phyloP scores from a whole-genome alignment of 2,888 invertebrate species.

The Rhagophthalmus giganteus region DNA sequence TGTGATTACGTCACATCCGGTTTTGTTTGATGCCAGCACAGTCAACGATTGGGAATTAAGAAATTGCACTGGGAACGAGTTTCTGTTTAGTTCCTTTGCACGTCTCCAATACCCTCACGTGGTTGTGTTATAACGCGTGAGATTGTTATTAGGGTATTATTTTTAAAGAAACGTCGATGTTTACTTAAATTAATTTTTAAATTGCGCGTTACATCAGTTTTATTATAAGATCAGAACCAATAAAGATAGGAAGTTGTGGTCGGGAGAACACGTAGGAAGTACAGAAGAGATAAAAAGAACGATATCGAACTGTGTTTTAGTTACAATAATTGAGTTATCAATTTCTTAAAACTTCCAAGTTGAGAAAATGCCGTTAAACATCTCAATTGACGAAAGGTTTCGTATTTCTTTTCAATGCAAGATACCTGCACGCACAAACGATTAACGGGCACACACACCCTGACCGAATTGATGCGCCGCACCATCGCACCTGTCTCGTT shows the following conservation, averaged over 20 bases:
- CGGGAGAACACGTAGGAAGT: neutral
- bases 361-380: conserved; percentile 3
- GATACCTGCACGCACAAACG: conserved; percentile 24
- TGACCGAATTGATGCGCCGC: conserved; percentile 6
- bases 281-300: neutral
- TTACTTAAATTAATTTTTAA: too few relatives aligned
- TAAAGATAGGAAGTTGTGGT: neutral
- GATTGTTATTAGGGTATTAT: too few relatives aligned
- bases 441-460: conserved; percentile 24
- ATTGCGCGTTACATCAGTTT: neutral
- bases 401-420: conserved; percentile 13
- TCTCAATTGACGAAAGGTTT: conserved; percentile 14
- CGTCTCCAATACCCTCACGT: too few relatives aligned
- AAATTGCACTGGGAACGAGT: conserved; percentile 26
- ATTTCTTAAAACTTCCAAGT: neutral
- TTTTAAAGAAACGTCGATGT: too few relatives aligned
- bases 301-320: neutral
- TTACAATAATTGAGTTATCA: neutral
- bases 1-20: conserved; percentile 56
- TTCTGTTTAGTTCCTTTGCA: conserved; percentile 21
- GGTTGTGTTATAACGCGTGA: too few relatives aligned
- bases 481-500: conserved; percentile 16
- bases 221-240: neutral
- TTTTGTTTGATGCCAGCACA: conserved; percentile 28
- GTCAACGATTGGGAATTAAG: conserved; percentile 28